These are phyloP conservation scores for Mizuhopecten yessoensis DNA, from an alignment of 1,140 invertebrate genomes.

Conservation along the genomic window DNA sequence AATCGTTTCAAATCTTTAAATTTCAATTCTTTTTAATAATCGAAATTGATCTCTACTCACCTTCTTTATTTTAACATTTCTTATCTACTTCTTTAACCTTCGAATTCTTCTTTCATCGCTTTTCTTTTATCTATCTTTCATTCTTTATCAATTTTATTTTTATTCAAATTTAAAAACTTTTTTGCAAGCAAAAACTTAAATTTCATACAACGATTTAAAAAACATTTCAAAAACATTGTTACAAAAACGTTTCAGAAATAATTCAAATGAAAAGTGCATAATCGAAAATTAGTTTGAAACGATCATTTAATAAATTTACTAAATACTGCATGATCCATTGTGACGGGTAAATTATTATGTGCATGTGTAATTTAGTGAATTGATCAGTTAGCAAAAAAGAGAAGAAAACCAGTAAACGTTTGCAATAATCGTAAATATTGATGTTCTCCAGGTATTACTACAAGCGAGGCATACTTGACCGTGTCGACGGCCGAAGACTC, in stretches of 20 bases:
- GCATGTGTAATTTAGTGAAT: neutral
- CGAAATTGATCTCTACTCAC: conserved; percentile 15
- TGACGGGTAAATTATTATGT: neutral
- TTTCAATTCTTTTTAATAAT: conserved; percentile 46
- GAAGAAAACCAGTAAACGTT: too few species aligned
- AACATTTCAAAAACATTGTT: neutral
- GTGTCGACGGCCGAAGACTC: conserved; percentile 91
- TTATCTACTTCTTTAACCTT: neutral
- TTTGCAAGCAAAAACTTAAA: neutral
- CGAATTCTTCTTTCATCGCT: conserved; percentile 5
- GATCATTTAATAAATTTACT: neutral
- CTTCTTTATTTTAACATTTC: conserved; percentile 48
- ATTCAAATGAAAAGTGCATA: too few species aligned
- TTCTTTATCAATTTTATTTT: conserved; percentile 35
- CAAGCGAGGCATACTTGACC: conserved; percentile 90
- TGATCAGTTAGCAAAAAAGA: conserved; percentile 5
- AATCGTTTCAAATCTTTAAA: conserved; percentile 82
- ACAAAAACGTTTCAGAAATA: too few species aligned
- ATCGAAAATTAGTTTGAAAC: too few species aligned
- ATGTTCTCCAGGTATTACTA: conserved; percentile 89
- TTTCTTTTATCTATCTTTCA: neutral
- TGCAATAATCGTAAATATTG: conserved; percentile 43
- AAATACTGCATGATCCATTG: neutral
- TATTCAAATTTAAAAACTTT: neutral
- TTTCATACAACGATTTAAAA: neutral